Evolutionary conservation across 2,888 invertebrate species (phyloP).

Genomic region (Dynastes tityus): DNA sequence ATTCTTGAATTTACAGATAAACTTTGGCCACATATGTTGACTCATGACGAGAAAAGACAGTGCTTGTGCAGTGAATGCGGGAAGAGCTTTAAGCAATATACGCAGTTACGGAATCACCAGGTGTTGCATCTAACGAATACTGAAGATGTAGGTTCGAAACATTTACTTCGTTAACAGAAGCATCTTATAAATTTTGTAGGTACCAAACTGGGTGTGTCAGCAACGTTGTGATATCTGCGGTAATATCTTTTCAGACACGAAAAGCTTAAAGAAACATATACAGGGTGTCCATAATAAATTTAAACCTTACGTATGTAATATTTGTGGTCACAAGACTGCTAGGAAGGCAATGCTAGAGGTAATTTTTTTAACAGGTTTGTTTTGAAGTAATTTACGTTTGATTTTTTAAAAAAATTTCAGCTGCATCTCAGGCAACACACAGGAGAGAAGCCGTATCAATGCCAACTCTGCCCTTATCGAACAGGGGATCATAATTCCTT

Average conservation of each 20-base stretch:
- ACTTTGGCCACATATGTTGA: slow-evolving; percentile 77
- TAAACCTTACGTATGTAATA: slow-evolving; percentile 82
- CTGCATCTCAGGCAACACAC: slow-evolving; percentile 85
- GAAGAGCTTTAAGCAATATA: slow-evolving; percentile 76
- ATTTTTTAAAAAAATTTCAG: slow-evolving; percentile 63
- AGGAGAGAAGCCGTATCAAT: slow-evolving; percentile 84
- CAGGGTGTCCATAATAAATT: slow-evolving; percentile 83
- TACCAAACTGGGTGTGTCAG: slow-evolving; percentile 73
- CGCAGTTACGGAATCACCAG: slow-evolving; percentile 77
- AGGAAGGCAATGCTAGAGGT: slow-evolving; percentile 80
- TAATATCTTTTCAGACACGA: slow-evolving; percentile 79
- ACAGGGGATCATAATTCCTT: slow-evolving; percentile 86
- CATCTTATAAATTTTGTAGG: slow-evolving; percentile 54
- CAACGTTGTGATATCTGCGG: slow-evolving; percentile 81
- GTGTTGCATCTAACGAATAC: slow-evolving; percentile 71
- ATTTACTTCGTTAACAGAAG: not conserved
- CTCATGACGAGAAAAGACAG: slow-evolving; percentile 73
- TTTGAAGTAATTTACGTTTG: not conserved
- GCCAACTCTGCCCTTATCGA: slow-evolving; percentile 79
- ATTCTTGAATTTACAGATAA: slow-evolving; percentile 67
- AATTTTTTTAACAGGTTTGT: slow-evolving; percentile 53
- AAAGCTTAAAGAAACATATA: slow-evolving; percentile 79
- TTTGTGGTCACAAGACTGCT: slow-evolving; percentile 82
- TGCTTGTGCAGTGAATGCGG: slow-evolving; percentile 74
- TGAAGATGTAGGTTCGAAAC: slow-evolving; percentile 38